These are phyloP conservation scores for Notothenia rossii DNA, from an alignment of 2,113 vertebrate species.

Conservation along the genomic window DNA sequence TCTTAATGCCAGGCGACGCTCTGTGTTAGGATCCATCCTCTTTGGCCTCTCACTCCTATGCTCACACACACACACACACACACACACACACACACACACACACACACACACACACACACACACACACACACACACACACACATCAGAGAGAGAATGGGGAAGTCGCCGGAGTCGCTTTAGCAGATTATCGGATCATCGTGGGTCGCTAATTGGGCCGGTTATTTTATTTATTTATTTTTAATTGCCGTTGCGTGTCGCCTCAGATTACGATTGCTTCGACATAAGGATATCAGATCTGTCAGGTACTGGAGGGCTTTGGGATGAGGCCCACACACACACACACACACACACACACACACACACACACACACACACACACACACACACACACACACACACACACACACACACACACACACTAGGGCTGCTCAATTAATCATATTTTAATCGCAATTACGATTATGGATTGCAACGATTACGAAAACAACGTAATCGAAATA, in stretches of 20 bases:
- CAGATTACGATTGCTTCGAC: conserved; percentile 41
- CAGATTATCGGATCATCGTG: conserved; percentile 40
- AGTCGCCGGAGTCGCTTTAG: conserved; percentile 16
- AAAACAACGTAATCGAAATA: too few species aligned
- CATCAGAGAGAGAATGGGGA: neutral
- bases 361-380: conserved; percentile 28
- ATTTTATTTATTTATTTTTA: conserved; percentile 65
- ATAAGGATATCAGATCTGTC: conserved; percentile 62
- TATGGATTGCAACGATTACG: too few species aligned
- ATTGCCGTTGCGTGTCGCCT: conserved; percentile 65
- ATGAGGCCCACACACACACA: conserved; percentile 20
- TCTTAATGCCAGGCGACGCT: conserved; percentile 49
- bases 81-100: neutral
- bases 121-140: neutral
- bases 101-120: neutral
- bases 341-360: conserved; percentile 24
- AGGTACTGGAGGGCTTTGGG: conserved; percentile 60
- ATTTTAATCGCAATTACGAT: too few species aligned
- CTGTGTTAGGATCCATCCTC: conserved; percentile 44
- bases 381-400: conserved; percentile 25
- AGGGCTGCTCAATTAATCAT: too few species aligned
- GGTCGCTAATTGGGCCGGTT: conserved; percentile 45
- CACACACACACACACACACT: conserved; percentile 18
- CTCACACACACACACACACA: neutral
- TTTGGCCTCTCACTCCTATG: conserved; percentile 28